A percentile compares a stretch with the other conserved stretches of the same genome.
These are phyloP conservation scores for Tauraco hartlaubi DNA, from an alignment of 2,797 vertebrate genomes.

Conservation along the genomic window DNA sequence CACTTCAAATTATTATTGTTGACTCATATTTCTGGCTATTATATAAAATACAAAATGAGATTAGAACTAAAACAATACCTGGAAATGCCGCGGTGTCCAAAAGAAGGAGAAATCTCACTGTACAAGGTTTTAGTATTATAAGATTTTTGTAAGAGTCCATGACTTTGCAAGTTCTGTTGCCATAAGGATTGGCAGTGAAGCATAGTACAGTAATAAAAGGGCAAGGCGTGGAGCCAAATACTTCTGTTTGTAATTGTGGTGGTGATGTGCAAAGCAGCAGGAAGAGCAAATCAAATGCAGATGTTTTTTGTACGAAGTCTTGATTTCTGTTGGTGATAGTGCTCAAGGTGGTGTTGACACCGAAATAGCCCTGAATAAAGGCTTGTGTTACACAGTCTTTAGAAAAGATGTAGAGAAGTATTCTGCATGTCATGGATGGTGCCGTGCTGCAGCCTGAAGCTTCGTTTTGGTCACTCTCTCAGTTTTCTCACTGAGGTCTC, in stretches of 20 bases:
- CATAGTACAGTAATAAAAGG: slow-evolving; percentile 72
- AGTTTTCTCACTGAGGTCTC: background rate
- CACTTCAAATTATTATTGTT: slow-evolving; percentile 48
- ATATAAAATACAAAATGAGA: slow-evolving; percentile 62
- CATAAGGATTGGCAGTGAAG: slow-evolving; percentile 70
- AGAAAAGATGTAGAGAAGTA: background rate
- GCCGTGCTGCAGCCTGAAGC: background rate
- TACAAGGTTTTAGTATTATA: background rate
- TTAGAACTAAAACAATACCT: slow-evolving; percentile 67
- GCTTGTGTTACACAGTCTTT: background rate
- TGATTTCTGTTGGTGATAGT: slow-evolving; percentile 27
- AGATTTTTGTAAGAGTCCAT: slow-evolving; percentile 56
- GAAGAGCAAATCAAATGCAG: slow-evolving; percentile 68
- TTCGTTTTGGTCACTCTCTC: background rate
- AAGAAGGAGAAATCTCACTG: slow-evolving; percentile 17
- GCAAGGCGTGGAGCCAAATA: slow-evolving; percentile 56
- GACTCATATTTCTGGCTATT: slow-evolving; percentile 73
- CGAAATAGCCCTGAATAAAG: background rate
- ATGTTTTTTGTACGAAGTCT: slow-evolving; percentile 32
- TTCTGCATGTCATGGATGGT: rapidly evolving
- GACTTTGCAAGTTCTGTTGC: slow-evolving; percentile 75
- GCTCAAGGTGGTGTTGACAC: slow-evolving; percentile 38
- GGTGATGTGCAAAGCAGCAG: slow-evolving; percentile 67
- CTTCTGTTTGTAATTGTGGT: slow-evolving; percentile 72
- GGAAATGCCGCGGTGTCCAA: slow-evolving; percentile 45